Evolutionary conservation across 2,113 vertebrate species (phyloP).

Genomic region (Nycticebus coucang): DNA sequence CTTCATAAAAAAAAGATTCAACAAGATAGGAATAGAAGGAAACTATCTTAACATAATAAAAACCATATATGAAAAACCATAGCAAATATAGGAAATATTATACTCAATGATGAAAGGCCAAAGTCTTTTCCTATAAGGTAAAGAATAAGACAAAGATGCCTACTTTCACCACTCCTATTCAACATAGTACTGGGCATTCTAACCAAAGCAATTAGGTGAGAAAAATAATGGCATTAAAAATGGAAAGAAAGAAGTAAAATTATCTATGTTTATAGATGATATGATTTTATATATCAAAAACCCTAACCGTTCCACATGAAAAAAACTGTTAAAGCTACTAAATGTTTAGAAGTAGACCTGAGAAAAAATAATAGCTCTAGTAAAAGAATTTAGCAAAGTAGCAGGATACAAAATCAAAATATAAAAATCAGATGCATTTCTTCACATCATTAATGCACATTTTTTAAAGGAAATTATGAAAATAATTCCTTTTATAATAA

Average conservation of each 20-base stretch:
- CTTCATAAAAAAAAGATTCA: neutral
- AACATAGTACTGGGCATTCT: neutral
- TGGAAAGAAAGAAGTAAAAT: neutral
- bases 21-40: neutral
- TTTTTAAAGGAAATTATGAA: neutral
- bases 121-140: neutral
- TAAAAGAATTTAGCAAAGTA: neutral
- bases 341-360: neutral
- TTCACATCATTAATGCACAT: neutral
- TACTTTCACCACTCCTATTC: neutral
- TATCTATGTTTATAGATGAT: neutral
- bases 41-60: neutral
- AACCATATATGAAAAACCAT: neutral
- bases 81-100: neutral
- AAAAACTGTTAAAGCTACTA: neutral
- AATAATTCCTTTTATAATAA: neutral
- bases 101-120: neutral
- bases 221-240: neutral
- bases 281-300: neutral
- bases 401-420: neutral
- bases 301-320: neutral
- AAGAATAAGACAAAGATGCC: neutral
- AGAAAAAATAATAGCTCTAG: neutral
- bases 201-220: neutral
- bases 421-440: neutral